Base-by-base conservation (phyloP, 2,888 invertebrate species). In the Polylopha cassiicola region DNA sequence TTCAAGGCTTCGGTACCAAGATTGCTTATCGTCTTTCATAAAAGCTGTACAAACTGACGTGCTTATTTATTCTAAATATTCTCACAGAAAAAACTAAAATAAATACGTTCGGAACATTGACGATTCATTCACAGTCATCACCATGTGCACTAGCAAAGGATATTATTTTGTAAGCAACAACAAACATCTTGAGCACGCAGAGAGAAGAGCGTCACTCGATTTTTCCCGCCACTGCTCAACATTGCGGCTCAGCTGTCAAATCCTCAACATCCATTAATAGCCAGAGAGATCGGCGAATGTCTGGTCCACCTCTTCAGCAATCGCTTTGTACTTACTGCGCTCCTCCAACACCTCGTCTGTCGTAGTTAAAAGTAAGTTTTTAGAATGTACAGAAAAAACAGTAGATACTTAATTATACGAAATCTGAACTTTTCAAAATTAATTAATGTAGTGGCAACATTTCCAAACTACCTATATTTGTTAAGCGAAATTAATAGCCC, bases 321-420 rank as follows among this genome's bases (percentile, higher is more conserved):
- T 98, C 55, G 93, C 92, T 89, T 98, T 98, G 91, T 95, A 99
- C 87, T 95, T 96, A 89, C 96, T 95, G 88, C 97, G 97, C 74
- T 95, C 95, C 80, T 92, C 91, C 58, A 92, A 87, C 70, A 95
- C 89, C 73, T 95, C 95, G 86, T 95, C 95, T 95, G 90, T 55
- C 88, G 88, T 70, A 67, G 58, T 65, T 10, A 50, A 43, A 36
- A 22, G 46, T 61, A 55, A 55, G 52, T 52, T 29, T 53, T 69
- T 68, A 65, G 59, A 65, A 47, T 31, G 18, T 48, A 9, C 11
- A 10, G 22, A 7, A 29, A 6, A 8, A 8, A 8, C 24, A 3
- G n/a, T 15, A 8, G 9, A 15, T 21, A 16, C 27, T 9, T n/a
- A n/a, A n/a, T n/a, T n/a, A n/a, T n/a, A n/a, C n/a, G n/a, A n/a